Evolutionary conservation across 2,797 vertebrate species (phyloP), one percentile per base, ranked within the genome.

Genomic region (Acanthurus leucopareius): DNA sequence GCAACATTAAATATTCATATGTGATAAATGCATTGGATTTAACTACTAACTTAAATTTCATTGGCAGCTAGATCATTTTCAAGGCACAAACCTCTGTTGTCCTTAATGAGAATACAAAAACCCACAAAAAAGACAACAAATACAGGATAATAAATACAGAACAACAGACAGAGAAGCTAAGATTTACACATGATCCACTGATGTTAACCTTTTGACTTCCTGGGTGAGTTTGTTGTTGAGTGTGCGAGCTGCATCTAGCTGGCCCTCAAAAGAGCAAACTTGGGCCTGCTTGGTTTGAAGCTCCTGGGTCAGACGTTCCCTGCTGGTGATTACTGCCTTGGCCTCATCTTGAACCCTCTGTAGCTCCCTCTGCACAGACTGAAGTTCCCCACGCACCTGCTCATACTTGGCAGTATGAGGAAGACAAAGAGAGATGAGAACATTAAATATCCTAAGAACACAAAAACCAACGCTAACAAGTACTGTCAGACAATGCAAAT

Each of bases 281-380:
- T 95, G 95, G 38, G 92, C 92, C 42, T 93, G 94, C 69, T 94
- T 96, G 56, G 90, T 91, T 83, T 96, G 95, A 65, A 96, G 89
- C 10, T 97, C 96, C 77, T 92, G 95, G 22, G 82, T 68, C 47
- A 96, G 85, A 2, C 94, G 94, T 45, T 95, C 92, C 51, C 75
- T 90, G 42, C 58, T 69, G 4, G 73, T 86, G 16, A 77, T 80
- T 1, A 80, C 87, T 1, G 54, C 79, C 35, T 93, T 90, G 7
- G 84, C 82, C 32, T 93, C 91, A 25, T 95, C 93, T 3, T 65
- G 89, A 59, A 93, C 90, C 19, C 80, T 89, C 58, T 92, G 91
- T 19, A 96, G 91, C 78, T 96, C 93, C 48, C 91, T 89, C 74
- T 93, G 94, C 59, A 90, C 73, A 2, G 47, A 78, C 25, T 91